Conservation (phyloP, 1,140 invertebrate species). For the Drosophila ananassae region DNA sequence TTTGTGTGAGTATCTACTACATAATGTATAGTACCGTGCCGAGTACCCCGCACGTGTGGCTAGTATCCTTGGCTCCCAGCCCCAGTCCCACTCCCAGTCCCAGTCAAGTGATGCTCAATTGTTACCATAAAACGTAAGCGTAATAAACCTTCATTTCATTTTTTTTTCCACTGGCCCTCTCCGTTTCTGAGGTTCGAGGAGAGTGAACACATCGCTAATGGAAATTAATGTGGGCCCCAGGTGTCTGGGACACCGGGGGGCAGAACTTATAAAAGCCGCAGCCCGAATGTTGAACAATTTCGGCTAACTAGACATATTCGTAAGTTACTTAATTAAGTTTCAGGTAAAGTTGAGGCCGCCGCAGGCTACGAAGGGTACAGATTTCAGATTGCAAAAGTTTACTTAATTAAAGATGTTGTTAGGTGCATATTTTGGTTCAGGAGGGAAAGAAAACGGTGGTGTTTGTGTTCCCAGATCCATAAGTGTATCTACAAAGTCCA, state of each 20-base stretch:
- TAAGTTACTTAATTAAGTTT: constrained; percentile 71
- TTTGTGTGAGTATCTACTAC: constrained; percentile 41
- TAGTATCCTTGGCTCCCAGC: constrained; percentile 1
- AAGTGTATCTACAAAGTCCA: too few species aligned
- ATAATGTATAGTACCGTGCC: not conserved
- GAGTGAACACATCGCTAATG: constrained; percentile 56
- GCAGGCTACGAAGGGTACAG: constrained; percentile 23
- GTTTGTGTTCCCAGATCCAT: too few species aligned
- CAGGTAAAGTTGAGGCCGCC: constrained; percentile 33
- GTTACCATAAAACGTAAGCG: constrained; percentile 64
- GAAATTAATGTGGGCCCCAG: constrained; percentile 60
- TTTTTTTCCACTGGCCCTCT: not conserved
- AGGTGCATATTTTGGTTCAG: not conserved
- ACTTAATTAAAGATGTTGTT: constrained; percentile 30
- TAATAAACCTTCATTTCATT: constrained; percentile 62
- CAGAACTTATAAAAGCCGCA: constrained; percentile 2
- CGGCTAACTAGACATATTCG: constrained; percentile 47
- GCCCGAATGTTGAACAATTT: constrained; percentile 28
- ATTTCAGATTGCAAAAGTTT: constrained; percentile 12
- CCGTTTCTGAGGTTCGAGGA: constrained; percentile 12
- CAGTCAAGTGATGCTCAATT: constrained; percentile 46
- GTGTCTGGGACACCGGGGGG: not conserved
- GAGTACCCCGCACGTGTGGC: constrained; percentile 2
- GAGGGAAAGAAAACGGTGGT: not conserved
- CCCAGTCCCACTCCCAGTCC: not conserved